Conservation (phyloP, 2,797 vertebrate genomes). For the Botia almorhae region DNA sequence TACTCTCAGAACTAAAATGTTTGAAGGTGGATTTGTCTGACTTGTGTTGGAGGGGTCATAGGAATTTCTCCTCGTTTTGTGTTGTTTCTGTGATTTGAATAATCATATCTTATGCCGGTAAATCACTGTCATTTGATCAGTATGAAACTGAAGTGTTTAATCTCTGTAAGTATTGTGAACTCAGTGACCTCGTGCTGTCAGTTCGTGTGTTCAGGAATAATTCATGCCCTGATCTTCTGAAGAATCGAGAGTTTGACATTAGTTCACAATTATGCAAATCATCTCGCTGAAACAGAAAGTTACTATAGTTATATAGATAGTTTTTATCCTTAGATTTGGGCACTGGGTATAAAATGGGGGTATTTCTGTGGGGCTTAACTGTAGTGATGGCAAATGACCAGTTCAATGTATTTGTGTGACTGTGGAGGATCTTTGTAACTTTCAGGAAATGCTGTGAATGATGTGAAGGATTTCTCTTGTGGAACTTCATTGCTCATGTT, state of each 20-base stretch:
- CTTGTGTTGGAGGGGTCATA: background rate
- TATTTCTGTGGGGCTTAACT: background rate
- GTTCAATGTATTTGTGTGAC: no score
- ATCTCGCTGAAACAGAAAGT: slow-evolving; percentile 16
- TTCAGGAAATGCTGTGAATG: no score
- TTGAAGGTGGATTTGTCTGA: background rate
- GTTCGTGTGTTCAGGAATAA: slow-evolving; percentile 38
- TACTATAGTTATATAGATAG: background rate
- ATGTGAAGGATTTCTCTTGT: no score
- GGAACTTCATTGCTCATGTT: no score
- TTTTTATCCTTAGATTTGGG: background rate
- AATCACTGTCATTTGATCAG: slow-evolving; percentile 11
- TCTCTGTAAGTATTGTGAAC: slow-evolving; percentile 6
- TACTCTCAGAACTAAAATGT: background rate
- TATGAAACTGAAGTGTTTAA: slow-evolving; percentile 15
- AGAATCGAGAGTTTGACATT: slow-evolving; percentile 27
- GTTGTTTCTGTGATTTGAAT: background rate
- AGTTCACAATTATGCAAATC: slow-evolving; percentile 18
- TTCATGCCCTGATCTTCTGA: slow-evolving; percentile 9
- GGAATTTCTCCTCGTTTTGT: background rate
- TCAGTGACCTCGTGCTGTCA: slow-evolving; percentile 31
- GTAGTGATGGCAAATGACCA: no score
- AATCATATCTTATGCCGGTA: slow-evolving; percentile 2
- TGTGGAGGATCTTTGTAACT: no score
- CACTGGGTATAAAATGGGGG: background rate